Evolutionary conservation across 2,797 vertebrate species (phyloP).

Genomic region (Chelon labrosus): DNA sequence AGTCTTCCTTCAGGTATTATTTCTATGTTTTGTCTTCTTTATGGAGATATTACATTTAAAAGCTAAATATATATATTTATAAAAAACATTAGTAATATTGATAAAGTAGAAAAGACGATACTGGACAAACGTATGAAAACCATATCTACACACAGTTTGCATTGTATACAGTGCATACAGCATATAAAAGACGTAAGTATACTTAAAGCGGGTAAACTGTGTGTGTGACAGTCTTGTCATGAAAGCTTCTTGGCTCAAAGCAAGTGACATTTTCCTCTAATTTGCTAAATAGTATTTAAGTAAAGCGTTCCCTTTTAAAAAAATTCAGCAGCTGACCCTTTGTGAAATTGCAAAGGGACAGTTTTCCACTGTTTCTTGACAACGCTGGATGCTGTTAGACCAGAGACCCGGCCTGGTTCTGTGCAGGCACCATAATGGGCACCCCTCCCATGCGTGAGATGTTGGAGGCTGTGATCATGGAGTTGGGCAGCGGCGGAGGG

Average conservation of each 20-base stretch:
- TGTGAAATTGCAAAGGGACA: background rate
- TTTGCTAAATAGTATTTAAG: slow-evolving; percentile 31
- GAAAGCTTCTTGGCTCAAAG: slow-evolving; percentile 28
- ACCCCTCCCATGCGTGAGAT: slow-evolving; percentile 91
- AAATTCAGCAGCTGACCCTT: slow-evolving; percentile 9
- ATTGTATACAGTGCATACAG: slow-evolving; percentile 59
- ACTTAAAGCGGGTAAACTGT: slow-evolving; percentile 53
- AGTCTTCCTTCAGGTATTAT: slow-evolving; percentile 15
- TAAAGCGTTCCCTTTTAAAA: slow-evolving; percentile 36
- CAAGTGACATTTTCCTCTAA: slow-evolving; percentile 30
- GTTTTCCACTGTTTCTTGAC: background rate
- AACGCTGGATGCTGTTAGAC: slow-evolving; percentile 81
- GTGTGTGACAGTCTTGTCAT: slow-evolving; percentile 39
- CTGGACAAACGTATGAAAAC: slow-evolving; percentile 66
- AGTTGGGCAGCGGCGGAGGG: slow-evolving; percentile 69
- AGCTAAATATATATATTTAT: slow-evolving; percentile 12
- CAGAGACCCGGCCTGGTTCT: slow-evolving; percentile 94
- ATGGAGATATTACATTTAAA: slow-evolving; percentile 10
- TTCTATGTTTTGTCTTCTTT: no score
- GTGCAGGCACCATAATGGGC: slow-evolving; percentile 94
- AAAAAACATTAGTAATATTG: slow-evolving; percentile 42
- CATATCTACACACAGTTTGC: slow-evolving; percentile 59
- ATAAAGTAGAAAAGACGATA: slow-evolving; percentile 65
- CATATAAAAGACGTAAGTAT: slow-evolving; percentile 62
- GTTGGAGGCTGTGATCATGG: slow-evolving; percentile 82